Evolutionary conservation across 1,140 invertebrate genomes (phyloP).

Genomic region (Bilobella aurantiaca): DNA sequence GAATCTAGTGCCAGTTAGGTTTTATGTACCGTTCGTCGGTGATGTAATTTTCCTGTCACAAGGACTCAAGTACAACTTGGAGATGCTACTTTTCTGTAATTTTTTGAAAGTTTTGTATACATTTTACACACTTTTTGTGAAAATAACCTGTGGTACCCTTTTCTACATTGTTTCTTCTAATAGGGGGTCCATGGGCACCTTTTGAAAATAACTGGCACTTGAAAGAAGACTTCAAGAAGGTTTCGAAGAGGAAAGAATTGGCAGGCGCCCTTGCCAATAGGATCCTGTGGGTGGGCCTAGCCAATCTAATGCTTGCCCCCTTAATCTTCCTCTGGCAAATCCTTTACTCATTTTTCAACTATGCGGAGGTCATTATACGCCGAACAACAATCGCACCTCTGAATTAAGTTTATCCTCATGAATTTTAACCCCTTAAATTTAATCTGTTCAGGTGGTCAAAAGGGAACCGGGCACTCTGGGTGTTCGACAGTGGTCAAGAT

Average conservation of each 20-base stretch:
- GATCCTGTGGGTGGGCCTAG: slow-evolving; percentile 66
- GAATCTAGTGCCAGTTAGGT: slow-evolving; percentile 68
- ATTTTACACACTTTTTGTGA: slow-evolving; percentile 5
- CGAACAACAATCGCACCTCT: background rate
- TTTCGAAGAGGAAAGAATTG: slow-evolving; percentile 65
- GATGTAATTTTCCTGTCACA: slow-evolving; percentile 76
- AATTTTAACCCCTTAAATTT: too few relatives aligned
- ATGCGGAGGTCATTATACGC: slow-evolving; percentile 61
- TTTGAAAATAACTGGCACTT: slow-evolving; percentile 96
- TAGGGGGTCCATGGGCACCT: slow-evolving; percentile 76
- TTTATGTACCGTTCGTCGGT: slow-evolving; percentile 69
- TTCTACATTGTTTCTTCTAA: too few relatives aligned
- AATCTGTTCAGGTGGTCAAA: slow-evolving; percentile 59
- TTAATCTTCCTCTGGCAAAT: slow-evolving; percentile 90
- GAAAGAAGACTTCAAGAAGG: slow-evolving; percentile 79
- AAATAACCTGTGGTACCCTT: too few relatives aligned
- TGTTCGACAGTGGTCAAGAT: slow-evolving; percentile 78
- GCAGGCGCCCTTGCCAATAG: slow-evolving; percentile 63
- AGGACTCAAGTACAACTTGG: slow-evolving; percentile 80
- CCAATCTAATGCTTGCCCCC: slow-evolving; percentile 75
- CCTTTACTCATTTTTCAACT: slow-evolving; percentile 86
- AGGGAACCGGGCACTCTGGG: slow-evolving; percentile 82
- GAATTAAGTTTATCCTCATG: too few relatives aligned
- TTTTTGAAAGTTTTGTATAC: background rate
- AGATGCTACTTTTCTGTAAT: slow-evolving; percentile 80